These are phyloP conservation scores for Drosophila lini DNA, from an alignment of 1,140 invertebrate species.

Conservation along the genomic window DNA sequence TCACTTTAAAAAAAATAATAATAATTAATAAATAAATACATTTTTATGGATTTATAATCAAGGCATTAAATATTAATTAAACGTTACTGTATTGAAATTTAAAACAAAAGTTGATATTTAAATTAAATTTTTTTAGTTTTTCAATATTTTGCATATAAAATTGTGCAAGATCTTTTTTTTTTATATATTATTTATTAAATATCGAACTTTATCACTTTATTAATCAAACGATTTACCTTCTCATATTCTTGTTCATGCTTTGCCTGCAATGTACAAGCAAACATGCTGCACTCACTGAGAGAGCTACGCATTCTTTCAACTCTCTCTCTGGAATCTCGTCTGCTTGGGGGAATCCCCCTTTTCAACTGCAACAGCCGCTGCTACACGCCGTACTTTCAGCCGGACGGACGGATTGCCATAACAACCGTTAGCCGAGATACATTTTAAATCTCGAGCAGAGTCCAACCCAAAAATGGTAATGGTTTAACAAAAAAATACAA, in stretches of 20 bases:
- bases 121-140: too few species aligned
- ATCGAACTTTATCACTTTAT: background rate
- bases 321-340: background rate
- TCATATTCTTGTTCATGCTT: background rate
- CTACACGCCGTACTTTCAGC: conserved; percentile 20
- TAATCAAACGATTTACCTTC: background rate
- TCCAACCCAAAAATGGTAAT: conserved; percentile 37
- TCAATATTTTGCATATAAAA: background rate
- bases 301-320: background rate
- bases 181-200: too few species aligned
- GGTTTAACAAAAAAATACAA: conserved; percentile 24
- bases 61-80: too few species aligned
- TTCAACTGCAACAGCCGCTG: conserved; percentile 65
- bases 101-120: too few species aligned
- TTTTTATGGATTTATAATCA: background rate
- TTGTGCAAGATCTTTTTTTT: background rate
- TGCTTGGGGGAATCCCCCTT: background rate
- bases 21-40: background rate
- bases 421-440: conserved; percentile 76
- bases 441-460: conserved; percentile 63
- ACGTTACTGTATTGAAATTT: too few species aligned
- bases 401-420: conserved; percentile 60
- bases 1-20: background rate
- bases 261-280: background rate
- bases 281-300: too few species aligned